These are phyloP conservation scores for Tenualosa ilisha DNA, from an alignment of 2,797 vertebrate species.

Conservation along the genomic window DNA sequence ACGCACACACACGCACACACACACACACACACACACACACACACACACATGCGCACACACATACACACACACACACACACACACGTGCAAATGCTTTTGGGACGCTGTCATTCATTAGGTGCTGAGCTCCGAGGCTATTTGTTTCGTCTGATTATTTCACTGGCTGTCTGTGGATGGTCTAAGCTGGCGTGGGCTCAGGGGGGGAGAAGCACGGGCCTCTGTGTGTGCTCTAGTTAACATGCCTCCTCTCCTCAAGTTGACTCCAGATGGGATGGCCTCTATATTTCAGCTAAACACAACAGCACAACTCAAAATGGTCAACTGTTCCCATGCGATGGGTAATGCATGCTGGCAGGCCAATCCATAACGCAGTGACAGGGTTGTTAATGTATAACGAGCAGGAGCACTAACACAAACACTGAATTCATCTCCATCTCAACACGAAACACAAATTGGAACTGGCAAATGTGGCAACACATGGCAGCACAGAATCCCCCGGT, in stretches of 20 bases:
- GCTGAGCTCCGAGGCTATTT: neutral
- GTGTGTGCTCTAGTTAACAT: neutral
- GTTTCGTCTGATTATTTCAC: neutral
- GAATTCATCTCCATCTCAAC: neutral
- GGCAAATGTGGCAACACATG: neutral
- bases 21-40: too few relatives aligned
- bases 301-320: conserved; percentile 34
- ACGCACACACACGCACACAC: too few relatives aligned
- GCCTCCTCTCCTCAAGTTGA: conserved; percentile 37
- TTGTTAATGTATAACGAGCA: neutral
- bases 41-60: conserved; percentile 5
- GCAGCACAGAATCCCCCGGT: neutral
- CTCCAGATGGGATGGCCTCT: conserved; percentile 49
- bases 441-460: neutral
- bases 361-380: neutral
- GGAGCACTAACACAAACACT: neutral
- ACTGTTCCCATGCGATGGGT: conserved; percentile 44
- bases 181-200: neutral
- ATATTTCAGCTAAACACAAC: conserved; percentile 52
- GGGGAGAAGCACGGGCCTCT: neutral
- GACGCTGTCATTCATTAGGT: conserved; percentile 19
- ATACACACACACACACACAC: conserved; percentile 21
- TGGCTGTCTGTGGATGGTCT: neutral
- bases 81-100: conserved; percentile 22
- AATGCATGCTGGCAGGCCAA: conserved; percentile 37